Base-by-base conservation (phyloP, 2,797 vertebrate species). In the Xenopus petersii region DNA sequence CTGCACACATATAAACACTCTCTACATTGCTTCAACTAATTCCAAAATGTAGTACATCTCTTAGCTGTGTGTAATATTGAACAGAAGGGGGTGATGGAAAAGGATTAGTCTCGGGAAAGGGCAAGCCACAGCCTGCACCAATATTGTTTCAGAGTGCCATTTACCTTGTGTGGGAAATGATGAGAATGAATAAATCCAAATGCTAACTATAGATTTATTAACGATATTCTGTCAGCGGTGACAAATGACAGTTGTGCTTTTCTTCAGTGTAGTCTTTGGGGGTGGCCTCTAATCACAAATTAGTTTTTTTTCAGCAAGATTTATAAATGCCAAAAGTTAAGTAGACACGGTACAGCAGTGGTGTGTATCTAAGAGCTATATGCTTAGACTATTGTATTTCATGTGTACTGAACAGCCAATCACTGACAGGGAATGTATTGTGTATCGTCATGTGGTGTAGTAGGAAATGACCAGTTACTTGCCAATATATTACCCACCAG, bases 161-260 rank as follows among this genome's bases (percentile, higher is more conserved):
- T 79, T 79, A 79, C 77, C 71, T 78, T 73, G 66, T 64, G 66
- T 26, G 64, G 61, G 60, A 79, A 74, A 79, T 79, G 67, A 74
- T 74, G 77, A 70, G 67, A 74, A 74, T 74, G 54, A 79, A 70
- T 78, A 78, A 69, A 78, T 65, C 76, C 71, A 78, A 78, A 78
- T 78, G 76, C 76, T 78, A 78, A 78, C 71, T 78, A 78, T 78
- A 73, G 76, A 78, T 78, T 74, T 78, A 78, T 78, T 78, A 78
- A 74, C 66, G 66, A 73, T 73, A 61, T 78, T 54, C 76, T 78
- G 76, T 78, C 76, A 78, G 58, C 60, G 46, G 46, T 78, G 77
- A 74, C 74, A 70, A 70, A 79, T 79, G 26, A 59, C 62, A 69
- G 12, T 51, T 46, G 4, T 5, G 4, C 60, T 42, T 70, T 69